Conservation (phyloP, 2,888 invertebrate species). For the Thecocarcelia acutangulata region DNA sequence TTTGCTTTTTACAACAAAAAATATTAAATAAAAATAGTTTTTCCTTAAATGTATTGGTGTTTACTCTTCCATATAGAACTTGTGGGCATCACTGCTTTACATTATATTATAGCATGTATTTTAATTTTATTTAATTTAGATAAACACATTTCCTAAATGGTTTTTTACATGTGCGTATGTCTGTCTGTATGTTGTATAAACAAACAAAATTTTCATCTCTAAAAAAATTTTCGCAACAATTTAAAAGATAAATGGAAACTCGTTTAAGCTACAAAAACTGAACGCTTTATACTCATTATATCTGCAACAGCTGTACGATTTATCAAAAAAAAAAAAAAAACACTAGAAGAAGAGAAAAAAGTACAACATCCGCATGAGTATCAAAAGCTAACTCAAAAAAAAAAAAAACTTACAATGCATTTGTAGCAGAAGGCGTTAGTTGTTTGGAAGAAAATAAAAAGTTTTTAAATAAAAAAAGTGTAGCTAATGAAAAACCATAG, state of each 20-base stretch:
- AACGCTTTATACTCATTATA: slow-evolving; percentile 13
- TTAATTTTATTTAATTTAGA: not conserved
- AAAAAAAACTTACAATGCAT: slow-evolving; percentile 42
- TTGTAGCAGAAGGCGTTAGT: slow-evolving; percentile 54
- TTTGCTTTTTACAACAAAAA: too few species aligned
- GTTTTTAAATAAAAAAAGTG: slow-evolving; percentile 31
- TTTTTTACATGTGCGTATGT: too few species aligned
- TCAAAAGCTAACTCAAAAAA: not conserved
- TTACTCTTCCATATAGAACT: too few species aligned
- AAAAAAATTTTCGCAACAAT: not conserved
- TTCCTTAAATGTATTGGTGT: too few species aligned
- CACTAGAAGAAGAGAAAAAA: not conserved
- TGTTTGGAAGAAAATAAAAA: slow-evolving; percentile 39
- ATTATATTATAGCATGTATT: not conserved
- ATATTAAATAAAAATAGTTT: too few species aligned
- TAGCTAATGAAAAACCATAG: slow-evolving; percentile 62
- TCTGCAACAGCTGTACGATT: slow-evolving; percentile 59
- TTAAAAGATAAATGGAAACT: not conserved
- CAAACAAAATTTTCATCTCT: too few species aligned
- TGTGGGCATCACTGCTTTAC: too few species aligned
- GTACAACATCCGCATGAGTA: slow-evolving; percentile 5
- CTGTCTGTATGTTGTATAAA: too few species aligned
- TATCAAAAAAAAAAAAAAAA: not conserved
- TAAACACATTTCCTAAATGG: too few species aligned
- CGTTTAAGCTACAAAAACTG: slow-evolving; percentile 7